Conservation (phyloP, 2,113 vertebrate species). For the Gopherus evgoodei region DNA sequence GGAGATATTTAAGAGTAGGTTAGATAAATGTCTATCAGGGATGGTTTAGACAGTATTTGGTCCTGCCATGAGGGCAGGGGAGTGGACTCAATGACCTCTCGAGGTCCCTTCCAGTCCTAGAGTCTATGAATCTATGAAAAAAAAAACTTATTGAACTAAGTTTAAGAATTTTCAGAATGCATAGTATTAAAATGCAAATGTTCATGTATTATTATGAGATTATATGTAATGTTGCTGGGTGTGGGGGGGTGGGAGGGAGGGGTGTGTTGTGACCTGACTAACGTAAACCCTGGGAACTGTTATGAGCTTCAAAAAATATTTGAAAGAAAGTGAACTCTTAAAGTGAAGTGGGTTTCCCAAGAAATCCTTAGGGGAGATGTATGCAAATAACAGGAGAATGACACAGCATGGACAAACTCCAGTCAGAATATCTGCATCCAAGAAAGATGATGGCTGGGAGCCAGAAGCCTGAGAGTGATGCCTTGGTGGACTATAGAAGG, state of each 20-base stretch:
- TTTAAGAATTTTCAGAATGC: neutral
- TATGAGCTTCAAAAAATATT: neutral
- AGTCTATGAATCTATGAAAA: too few relatives aligned
- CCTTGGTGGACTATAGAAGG: neutral
- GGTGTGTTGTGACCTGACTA: neutral
- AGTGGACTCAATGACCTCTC: too few relatives aligned
- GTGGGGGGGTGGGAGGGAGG: accelerated
- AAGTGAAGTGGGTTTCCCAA: neutral
- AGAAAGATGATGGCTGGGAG: neutral
- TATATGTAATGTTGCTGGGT: neutral
- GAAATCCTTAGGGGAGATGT: neutral
- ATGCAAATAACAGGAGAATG: neutral
- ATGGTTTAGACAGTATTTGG: too few relatives aligned
- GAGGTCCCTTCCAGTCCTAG: too few relatives aligned
- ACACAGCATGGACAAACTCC: neutral
- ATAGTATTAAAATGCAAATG: neutral
- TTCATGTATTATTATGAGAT: neutral
- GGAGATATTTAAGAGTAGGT: too few relatives aligned
- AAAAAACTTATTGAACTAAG: neutral
- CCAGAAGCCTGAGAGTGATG: neutral
- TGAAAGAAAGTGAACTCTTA: neutral
- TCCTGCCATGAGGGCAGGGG: too few relatives aligned
- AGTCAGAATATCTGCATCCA: neutral
- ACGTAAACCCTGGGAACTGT: neutral
- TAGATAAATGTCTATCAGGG: too few relatives aligned